Evolutionary conservation across 2,797 vertebrate species (phyloP).

Genomic region (Protonibea diacanthus): DNA sequence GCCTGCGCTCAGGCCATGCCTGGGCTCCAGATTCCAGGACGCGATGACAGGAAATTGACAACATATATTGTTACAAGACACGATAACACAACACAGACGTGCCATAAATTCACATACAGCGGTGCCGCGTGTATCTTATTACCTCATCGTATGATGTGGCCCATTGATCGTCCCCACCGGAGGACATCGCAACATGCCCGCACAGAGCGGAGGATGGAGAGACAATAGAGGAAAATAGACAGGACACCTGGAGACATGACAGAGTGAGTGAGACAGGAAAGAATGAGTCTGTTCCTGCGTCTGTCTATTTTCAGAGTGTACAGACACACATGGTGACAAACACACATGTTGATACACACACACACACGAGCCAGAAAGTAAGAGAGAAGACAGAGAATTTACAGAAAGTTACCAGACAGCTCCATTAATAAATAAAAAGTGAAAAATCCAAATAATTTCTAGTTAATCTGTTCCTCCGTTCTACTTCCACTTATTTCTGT

Average conservation of each 20-base stretch:
- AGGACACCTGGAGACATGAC: conserved; percentile 41
- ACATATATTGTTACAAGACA: conserved; percentile 10
- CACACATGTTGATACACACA: background rate
- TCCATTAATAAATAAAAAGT: background rate
- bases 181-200: conserved; percentile 31
- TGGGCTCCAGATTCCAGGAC: conserved; percentile 51
- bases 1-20: conserved; percentile 15
- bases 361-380: background rate
- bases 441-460: background rate
- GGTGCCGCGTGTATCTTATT: conserved; percentile 31
- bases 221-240: conserved; percentile 31
- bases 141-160: conserved; percentile 11
- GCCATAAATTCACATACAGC: conserved; percentile 26
- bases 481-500: no score
- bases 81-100: conserved; percentile 44
- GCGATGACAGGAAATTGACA: conserved; percentile 49
- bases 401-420: background rate
- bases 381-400: background rate
- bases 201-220: background rate
- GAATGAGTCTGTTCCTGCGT: conserved; percentile 39
- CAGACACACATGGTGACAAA: background rate
- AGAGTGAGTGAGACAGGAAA: conserved; percentile 40
- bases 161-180: conserved; percentile 10
- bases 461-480: no score
- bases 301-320: conserved; percentile 53